phyloP scores from a whole-genome alignment of 2,797 vertebrate species.

The Sebastes nivosus region DNA sequence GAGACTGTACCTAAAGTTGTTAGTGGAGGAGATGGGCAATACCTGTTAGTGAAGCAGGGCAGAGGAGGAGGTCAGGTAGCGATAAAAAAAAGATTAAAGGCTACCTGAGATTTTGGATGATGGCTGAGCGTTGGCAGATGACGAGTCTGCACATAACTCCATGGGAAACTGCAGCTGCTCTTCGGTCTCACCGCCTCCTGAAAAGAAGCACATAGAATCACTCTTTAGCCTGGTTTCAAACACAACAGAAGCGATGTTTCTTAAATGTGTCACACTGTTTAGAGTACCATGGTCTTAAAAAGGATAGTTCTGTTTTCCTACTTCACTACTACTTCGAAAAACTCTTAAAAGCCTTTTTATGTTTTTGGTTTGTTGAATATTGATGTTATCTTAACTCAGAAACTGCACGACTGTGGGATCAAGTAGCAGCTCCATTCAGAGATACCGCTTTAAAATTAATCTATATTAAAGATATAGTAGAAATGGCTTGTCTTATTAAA shows the following conservation, averaged over 20 bases:
- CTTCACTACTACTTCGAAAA: background rate
- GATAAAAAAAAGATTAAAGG: background rate
- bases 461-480: background rate
- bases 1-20: slow-evolving; percentile 73
- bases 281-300: background rate
- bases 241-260: background rate
- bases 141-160: slow-evolving; percentile 90
- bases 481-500: background rate
- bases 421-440: background rate
- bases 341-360: background rate
- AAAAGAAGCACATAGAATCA: slow-evolving; percentile 16
- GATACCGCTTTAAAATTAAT: background rate
- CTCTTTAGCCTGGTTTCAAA: background rate
- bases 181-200: slow-evolving; percentile 89
- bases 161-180: slow-evolving; percentile 95
- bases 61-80: background rate
- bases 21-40: slow-evolving; percentile 56
- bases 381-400: background rate
- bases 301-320: background rate
- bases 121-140: slow-evolving; percentile 82
- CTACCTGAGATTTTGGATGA: slow-evolving; percentile 87
- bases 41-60: slow-evolving; percentile 52
- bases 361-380: background rate
- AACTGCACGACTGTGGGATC: background rate
- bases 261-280: background rate